phyloP scores from a whole-genome alignment of 1,140 invertebrate species.

The Tribolium madens region DNA sequence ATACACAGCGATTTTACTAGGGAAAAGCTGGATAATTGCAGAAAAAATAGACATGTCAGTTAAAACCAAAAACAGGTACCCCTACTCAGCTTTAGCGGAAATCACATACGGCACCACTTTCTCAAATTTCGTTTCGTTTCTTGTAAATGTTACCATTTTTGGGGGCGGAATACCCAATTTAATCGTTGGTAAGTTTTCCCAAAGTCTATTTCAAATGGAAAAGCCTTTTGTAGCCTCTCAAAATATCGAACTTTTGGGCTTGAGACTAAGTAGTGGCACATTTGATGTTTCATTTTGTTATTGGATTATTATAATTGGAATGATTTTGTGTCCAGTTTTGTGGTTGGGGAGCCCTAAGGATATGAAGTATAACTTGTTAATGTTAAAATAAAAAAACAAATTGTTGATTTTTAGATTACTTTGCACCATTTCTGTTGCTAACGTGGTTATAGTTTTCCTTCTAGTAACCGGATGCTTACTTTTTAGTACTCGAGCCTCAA shows the following conservation, averaged over 20 bases:
- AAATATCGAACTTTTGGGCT: constrained; percentile 79
- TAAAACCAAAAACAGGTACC: constrained; percentile 75
- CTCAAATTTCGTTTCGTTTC: constrained; percentile 73
- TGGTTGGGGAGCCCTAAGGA: constrained; percentile 88
- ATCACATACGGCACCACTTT: constrained; percentile 74
- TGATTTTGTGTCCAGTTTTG: constrained; percentile 79
- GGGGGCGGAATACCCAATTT: constrained; percentile 82
- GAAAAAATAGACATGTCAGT: constrained; percentile 76
- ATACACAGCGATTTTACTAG: constrained; percentile 80
- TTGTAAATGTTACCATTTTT: constrained; percentile 80
- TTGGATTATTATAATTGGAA: constrained; percentile 79
- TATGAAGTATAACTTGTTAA: constrained; percentile 72
- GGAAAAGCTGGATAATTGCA: constrained; percentile 80
- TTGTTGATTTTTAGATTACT: constrained; percentile 67
- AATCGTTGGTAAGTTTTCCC: constrained; percentile 73
- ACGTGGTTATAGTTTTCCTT: constrained; percentile 70
- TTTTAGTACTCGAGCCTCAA: constrained; percentile 48
- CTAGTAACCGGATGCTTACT: constrained; percentile 70
- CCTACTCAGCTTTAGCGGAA: constrained; percentile 82
- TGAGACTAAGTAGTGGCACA: constrained; percentile 72
- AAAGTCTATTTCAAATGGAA: neutral
- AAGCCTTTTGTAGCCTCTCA: constrained; percentile 72
- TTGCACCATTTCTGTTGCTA: constrained; percentile 71
- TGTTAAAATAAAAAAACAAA: neutral
- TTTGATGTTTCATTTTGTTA: constrained; percentile 81